Evolutionary conservation across 2,888 invertebrate genomes (phyloP).

Genomic region (Lasioglossum pauxillum): DNA sequence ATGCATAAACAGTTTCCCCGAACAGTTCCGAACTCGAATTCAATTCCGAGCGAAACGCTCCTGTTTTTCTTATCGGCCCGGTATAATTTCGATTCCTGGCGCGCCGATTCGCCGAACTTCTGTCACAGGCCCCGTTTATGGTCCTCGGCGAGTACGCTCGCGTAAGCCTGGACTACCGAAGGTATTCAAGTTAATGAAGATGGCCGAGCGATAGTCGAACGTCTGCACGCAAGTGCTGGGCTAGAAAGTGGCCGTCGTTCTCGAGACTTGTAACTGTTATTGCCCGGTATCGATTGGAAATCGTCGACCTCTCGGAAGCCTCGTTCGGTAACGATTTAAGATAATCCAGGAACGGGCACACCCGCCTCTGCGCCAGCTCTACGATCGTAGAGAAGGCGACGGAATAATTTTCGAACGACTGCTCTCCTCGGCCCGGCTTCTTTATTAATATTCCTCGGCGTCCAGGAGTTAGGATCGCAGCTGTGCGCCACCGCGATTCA

Average conservation of each 20-base stretch:
- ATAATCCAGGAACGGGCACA: conserved; percentile 29
- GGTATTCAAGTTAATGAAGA: conserved; percentile 58
- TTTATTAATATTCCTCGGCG: conserved; percentile 58
- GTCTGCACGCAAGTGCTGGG: conserved; percentile 15
- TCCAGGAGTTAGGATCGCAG: conserved; percentile 55
- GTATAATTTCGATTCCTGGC: background rate
- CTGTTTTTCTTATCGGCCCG: background rate
- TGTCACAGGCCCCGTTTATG: conserved; percentile 13
- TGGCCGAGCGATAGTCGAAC: conserved; percentile 16
- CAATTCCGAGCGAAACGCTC: background rate
- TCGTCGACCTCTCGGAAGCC: conserved; percentile 20
- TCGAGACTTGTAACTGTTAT: conserved; percentile 55
- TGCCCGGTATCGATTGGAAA: conserved; percentile 53
- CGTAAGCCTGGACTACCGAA: background rate
- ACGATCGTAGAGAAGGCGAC: background rate
- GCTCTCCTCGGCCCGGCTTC: conserved; percentile 22
- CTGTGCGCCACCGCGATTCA: conserved; percentile 53
- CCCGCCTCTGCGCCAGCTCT: background rate
- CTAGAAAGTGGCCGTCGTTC: conserved; percentile 32
- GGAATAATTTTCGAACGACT: conserved; percentile 51
- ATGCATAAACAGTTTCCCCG: background rate
- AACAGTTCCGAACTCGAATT: background rate
- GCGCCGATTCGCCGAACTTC: conserved; percentile 3
- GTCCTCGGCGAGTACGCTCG: background rate
- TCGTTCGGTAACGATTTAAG: conserved; percentile 39